Base-by-base conservation (phyloP, 2,113 vertebrate species). In the Callorhinus ursinus region DNA sequence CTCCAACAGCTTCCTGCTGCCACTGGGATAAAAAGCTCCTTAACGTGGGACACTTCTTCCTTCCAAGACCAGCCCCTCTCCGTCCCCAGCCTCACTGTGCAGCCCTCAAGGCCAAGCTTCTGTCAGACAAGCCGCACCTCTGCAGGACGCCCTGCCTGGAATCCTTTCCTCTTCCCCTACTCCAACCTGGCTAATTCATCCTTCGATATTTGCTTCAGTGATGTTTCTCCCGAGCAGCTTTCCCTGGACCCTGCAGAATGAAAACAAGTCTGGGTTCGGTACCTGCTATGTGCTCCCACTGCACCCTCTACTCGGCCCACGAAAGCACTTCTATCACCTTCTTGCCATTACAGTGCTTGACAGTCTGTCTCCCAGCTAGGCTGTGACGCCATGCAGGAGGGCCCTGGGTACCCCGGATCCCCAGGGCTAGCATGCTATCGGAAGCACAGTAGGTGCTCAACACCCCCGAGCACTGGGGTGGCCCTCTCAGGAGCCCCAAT, bases 11-110 rank as follows among this genome's bases (percentile, higher is more conserved):
- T 82, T 59, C 51, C n/a, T 7, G n/a, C 19, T 19, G 79, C 31
- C 19, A 9, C 0, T 1, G 61, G 36, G 42, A 69, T 16, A 33
- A 85, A 53, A 53, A 57, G 84, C 76, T 84, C 19, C 26, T 74
- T 11, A 77, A 36, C 15, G 26, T 0, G 4, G 28, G 46, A 2
- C 14, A 15, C 0, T 1, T 46, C 36, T 42, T 90, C 2, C 26
- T 57, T 77, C 81, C 33, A 59, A 76, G 59, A 67, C 7, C 16
- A 7, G 22, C 5, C 13, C 7, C 19, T n/a, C 9, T 19, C 65
- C 2, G 2, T 63, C 36, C 13, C 42, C 67, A 24, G 7, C 18
- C 46, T 92, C 55, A 81, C 42, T 6, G 39, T 65, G 42, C 1
- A 8, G 74, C 63, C 28, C 51, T 83, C 49, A 14, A 42, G 51